phyloP scores from a whole-genome alignment of 2,888 invertebrate genomes.

The Leptinotarsa peninsularis region DNA sequence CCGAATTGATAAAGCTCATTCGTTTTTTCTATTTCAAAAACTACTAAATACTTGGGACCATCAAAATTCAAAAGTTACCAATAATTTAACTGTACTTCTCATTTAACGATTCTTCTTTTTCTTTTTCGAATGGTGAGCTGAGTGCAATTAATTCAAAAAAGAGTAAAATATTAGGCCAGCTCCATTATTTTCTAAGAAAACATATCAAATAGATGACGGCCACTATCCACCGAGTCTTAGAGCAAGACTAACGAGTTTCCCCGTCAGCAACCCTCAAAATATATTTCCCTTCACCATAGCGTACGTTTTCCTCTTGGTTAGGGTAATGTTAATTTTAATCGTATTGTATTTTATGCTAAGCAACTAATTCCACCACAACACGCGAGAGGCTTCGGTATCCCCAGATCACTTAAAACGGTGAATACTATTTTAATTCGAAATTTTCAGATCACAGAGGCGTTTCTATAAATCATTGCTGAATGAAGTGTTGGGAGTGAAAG shows the following conservation, averaged over 20 bases:
- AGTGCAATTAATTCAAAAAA: no score
- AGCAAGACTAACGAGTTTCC: slow-evolving; percentile 8
- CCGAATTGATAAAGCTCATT: no score
- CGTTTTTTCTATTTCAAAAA: no score
- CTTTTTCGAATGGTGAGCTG: no score
- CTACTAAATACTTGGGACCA: no score
- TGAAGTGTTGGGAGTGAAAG: no score
- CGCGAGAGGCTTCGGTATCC: slow-evolving; percentile 57
- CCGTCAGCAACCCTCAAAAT: slow-evolving; percentile 44
- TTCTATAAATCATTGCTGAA: not conserved
- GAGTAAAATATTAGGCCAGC: not conserved
- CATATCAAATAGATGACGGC: not conserved
- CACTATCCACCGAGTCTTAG: not conserved
- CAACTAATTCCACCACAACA: slow-evolving; percentile 60
- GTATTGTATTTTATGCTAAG: slow-evolving; percentile 60
- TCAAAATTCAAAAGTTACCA: no score
- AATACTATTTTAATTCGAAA: slow-evolving; percentile 57
- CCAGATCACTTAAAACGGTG: slow-evolving; percentile 60
- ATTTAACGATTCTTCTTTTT: no score
- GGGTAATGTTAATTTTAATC: slow-evolving; percentile 59
- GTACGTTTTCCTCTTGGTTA: slow-evolving; percentile 46
- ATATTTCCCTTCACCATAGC: slow-evolving; percentile 39
- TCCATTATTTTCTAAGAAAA: not conserved
- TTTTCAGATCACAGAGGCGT: slow-evolving; percentile 39
- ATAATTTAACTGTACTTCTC: no score